phyloP scores from a whole-genome alignment of 2,888 invertebrate genomes.

The Teleogryllus oceanicus region DNA sequence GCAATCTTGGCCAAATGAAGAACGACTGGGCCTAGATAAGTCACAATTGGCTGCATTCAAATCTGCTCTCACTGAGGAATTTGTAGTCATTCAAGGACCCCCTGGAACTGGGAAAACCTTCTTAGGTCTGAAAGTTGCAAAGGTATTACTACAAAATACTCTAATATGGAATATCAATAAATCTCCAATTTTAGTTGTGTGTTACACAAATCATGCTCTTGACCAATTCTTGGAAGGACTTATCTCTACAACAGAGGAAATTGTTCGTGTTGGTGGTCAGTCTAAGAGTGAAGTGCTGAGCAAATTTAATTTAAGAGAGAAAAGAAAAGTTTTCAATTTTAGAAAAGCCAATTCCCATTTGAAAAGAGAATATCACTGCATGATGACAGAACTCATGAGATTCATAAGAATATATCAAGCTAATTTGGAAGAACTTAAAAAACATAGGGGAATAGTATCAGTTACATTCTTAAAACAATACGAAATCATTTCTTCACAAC shows the following conservation, averaged over 20 bases:
- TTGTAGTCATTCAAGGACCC: conserved; percentile 79
- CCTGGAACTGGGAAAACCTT: conserved; percentile 87
- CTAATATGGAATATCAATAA: conserved; percentile 45
- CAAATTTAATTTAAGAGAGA: conserved; percentile 28
- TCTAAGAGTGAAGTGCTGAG: conserved; percentile 54
- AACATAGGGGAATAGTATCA: conserved; percentile 44
- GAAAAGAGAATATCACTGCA: conserved; percentile 19
- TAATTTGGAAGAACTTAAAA: conserved; percentile 42
- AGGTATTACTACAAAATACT: conserved; percentile 41
- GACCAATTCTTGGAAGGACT: conserved; percentile 80
- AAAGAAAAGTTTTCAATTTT: not conserved
- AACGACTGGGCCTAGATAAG: conserved; percentile 56
- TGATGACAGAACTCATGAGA: conserved; percentile 29
- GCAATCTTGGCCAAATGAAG: conserved; percentile 52
- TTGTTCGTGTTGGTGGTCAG: conserved; percentile 68
- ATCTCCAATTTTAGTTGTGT: conserved; percentile 71
- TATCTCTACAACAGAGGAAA: conserved; percentile 54
- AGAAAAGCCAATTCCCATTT: not conserved
- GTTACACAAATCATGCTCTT: conserved; percentile 82
- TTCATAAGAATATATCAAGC: conserved; percentile 30
- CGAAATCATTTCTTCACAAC: not conserved
- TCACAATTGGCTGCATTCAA: conserved; percentile 66
- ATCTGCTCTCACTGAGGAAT: conserved; percentile 65
- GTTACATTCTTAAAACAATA: conserved; percentile 21
- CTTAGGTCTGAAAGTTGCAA: conserved; percentile 70